Evolutionary conservation across 1,140 invertebrate species (phyloP).

Genomic region (Drosophila equinoxialis): DNA sequence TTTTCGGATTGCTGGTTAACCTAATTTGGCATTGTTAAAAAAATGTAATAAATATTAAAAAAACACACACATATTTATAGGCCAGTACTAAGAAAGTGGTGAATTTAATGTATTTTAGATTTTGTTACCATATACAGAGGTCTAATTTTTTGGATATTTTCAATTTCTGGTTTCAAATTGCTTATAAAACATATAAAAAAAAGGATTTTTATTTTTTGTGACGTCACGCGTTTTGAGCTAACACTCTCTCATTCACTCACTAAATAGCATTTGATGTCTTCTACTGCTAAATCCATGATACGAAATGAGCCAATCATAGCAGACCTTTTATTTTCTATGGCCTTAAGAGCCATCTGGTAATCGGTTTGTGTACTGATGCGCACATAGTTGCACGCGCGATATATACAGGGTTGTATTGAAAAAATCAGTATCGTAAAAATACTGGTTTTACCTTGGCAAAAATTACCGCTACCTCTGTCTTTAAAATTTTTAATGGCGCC

Average conservation of each 20-base stretch:
- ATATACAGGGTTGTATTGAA: slow-evolving; percentile 5
- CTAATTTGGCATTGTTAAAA: neutral
- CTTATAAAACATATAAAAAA: too few relatives aligned
- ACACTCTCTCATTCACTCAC: neutral
- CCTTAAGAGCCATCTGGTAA: slow-evolving; percentile 62
- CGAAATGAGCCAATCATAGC: slow-evolving; percentile 64
- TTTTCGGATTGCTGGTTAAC: neutral
- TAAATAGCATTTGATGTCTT: neutral
- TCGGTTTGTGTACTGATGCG: slow-evolving; percentile 39
- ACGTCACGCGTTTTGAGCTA: neutral
- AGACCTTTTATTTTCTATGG: slow-evolving; percentile 59
- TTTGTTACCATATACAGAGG: too few relatives aligned
- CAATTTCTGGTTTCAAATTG: too few relatives aligned
- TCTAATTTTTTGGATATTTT: too few relatives aligned
- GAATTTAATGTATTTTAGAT: too few relatives aligned
- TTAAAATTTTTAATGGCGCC: neutral
- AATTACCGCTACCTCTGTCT: neutral
- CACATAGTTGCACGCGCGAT: slow-evolving; percentile 41
- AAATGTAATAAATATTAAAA: too few relatives aligned
- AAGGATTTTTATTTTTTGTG: neutral
- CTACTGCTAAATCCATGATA: neutral
- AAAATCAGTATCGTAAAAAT: neutral
- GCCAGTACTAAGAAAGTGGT: too few relatives aligned
- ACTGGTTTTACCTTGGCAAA: neutral
- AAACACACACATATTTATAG: neutral